Evolutionary conservation across 2,113 vertebrate genomes (phyloP).

Genomic region (Pelvicachromis taeniatus): DNA sequence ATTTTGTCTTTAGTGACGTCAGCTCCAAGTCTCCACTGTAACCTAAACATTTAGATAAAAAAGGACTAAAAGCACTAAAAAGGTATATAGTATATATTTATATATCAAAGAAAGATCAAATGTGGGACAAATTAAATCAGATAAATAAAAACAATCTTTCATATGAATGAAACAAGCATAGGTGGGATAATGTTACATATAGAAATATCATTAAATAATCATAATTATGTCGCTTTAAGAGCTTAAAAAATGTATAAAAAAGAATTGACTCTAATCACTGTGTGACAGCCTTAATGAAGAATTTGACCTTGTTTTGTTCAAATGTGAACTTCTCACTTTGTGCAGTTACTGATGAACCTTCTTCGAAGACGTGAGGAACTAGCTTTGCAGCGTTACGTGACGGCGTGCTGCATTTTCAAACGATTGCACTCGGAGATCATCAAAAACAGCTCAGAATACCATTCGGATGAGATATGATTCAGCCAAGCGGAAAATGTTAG

Average conservation of each 20-base stretch:
- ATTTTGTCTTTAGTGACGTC: background rate
- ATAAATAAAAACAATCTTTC: background rate
- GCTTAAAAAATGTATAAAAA: background rate
- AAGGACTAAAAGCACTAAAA: background rate
- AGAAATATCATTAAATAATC: background rate
- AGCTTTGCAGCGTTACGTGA: background rate
- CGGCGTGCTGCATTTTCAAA: background rate
- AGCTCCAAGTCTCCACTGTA: background rate
- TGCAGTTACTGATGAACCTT: background rate
- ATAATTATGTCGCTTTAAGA: background rate
- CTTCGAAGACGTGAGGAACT: background rate
- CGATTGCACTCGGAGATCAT: background rate
- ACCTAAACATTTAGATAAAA: background rate
- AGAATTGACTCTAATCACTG: background rate
- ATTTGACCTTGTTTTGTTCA: background rate
- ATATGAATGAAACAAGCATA: background rate
- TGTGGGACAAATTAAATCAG: background rate
- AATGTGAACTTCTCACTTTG: background rate
- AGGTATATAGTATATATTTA: accelerated
- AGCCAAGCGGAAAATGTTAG: background rate
- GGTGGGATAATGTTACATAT: background rate
- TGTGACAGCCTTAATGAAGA: background rate
- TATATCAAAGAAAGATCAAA: background rate
- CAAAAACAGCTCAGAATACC: slow-evolving; percentile 36
- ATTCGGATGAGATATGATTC: slow-evolving; percentile 40